Base-by-base conservation (phyloP, 2,113 vertebrate species). In the Pteropus alecto region DNA sequence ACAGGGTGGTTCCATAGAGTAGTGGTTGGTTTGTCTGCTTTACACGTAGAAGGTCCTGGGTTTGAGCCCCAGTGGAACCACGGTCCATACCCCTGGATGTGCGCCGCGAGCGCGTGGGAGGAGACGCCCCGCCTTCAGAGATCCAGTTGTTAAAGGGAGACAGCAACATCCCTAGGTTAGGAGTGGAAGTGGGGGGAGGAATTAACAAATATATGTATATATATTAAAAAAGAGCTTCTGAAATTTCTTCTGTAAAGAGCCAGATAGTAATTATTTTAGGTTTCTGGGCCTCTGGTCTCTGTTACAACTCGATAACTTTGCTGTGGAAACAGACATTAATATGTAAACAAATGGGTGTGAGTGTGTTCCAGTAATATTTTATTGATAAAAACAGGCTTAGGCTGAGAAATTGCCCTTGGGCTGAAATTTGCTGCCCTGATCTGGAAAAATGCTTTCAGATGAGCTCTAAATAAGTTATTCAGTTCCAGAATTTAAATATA, bases 221-320 rank as follows among this genome's bases (percentile, higher is more conserved):
- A 15, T 68, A 38, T 38, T 71, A 4, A n/a, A 78, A 60, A 86
- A 61, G 18, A 83, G 38, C n/a, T 65, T 89, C 65, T 65, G 65
- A 81, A 93, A 46, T 33, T 84, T 56, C 68, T 86, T 76, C 41
- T 76, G 43, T 84, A 85, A 89, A 90, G 56, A 19, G 26, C 35
- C n/a, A 74, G 33, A 48, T 19, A 78, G 14, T 95, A 84, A 95
- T 51, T 95, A 84, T 48, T 88, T 94, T 93, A 68, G 73, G 6
- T 74, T 65, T 74, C n/a, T 73, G 26, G 71, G 54, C 21, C 65
- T 85, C 0, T n/a, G 19, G 16, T 60, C 48, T 81, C 43, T 87
- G 41, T 84, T 73, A 22, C 38, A 79, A 1, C 33, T 71, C 26
- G 78, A 85, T 13, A 95, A 0, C 46, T 92, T 28, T 85, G 85